Percentiles rank a stretch among this genome's conserved stretches.
These are phyloP conservation scores for Caenorhabditis sp. DNA, from an alignment of 2,888 invertebrate species.

Conservation along the genomic window DNA sequence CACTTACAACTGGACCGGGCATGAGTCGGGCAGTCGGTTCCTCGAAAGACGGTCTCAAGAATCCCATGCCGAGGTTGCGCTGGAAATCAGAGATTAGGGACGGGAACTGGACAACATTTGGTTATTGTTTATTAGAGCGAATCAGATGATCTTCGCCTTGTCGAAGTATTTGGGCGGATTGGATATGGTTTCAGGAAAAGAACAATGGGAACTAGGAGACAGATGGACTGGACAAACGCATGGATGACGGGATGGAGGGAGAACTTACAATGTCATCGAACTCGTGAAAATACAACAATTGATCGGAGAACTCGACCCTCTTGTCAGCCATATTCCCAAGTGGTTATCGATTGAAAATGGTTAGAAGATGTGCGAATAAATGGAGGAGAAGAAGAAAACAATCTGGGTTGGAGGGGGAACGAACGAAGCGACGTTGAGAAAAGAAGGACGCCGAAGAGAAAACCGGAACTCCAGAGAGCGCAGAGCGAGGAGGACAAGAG, in stretches of 20 bases:
- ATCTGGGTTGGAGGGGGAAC: slow-evolving; percentile 2
- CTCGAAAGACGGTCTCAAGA: slow-evolving; percentile 75
- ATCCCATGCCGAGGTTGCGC: slow-evolving; percentile 71
- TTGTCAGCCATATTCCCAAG: slow-evolving; percentile 22
- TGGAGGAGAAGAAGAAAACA: slow-evolving; percentile 10
- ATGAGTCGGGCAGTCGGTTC: slow-evolving; percentile 77
- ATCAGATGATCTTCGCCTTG: slow-evolving; percentile 26
- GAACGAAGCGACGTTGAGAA: neutral
- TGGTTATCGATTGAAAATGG: slow-evolving; percentile 31
- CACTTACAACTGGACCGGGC: slow-evolving; percentile 67
- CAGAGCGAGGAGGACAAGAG: neutral
- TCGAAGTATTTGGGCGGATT: too few species aligned
- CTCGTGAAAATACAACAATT: slow-evolving; percentile 66
- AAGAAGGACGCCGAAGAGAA: slow-evolving; percentile 7
- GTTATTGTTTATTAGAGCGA: slow-evolving; percentile 12
- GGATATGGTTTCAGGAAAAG: slow-evolving; percentile 18
- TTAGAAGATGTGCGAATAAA: slow-evolving; percentile 20
- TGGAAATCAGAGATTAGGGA: slow-evolving; percentile 35
- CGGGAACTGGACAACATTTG: slow-evolving; percentile 27
- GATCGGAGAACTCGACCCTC: slow-evolving; percentile 58
- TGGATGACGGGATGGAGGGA: neutral
- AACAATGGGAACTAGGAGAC: too few species aligned
- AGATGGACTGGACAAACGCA: too few species aligned
- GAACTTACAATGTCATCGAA: slow-evolving; percentile 63
- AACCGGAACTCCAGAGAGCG: slow-evolving; percentile 21